Conservation (phyloP, 2,113 vertebrate species). For the Oenanthe oenanthe region DNA sequence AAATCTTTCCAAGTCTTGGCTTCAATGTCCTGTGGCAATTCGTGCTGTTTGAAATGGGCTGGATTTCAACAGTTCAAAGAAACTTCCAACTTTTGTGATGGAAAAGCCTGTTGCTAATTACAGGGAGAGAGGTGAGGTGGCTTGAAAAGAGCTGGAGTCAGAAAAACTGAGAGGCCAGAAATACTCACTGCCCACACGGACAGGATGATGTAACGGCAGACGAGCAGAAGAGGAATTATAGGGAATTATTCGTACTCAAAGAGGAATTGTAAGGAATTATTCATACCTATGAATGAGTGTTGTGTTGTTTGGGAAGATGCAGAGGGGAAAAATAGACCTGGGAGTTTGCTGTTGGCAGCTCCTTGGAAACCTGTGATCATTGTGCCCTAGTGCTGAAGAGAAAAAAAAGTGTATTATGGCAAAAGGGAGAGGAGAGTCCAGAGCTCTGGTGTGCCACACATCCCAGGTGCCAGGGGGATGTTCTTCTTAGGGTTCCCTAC, state of each 20-base stretch:
- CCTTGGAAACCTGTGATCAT: slow-evolving; percentile 6
- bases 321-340: not conserved
- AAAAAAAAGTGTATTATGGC: fast-evolving
- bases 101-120: not conserved
- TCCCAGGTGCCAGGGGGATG: not conserved
- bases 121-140: not conserved
- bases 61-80: not conserved
- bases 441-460: not conserved
- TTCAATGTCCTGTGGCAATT: not conserved
- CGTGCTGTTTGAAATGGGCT: not conserved
- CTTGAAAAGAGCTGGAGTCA: not conserved
- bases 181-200: not conserved
- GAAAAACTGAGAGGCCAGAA: not conserved
- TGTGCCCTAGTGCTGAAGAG: not conserved
- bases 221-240: not conserved
- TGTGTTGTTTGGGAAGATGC: not conserved
- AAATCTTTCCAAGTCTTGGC: not conserved
- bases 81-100: not conserved
- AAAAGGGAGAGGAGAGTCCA: not conserved
- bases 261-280: not conserved
- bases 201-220: not conserved
- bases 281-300: not conserved
- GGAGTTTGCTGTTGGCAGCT: not conserved
- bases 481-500: not conserved
- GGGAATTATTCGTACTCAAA: not conserved